A percentile compares a stretch with the other conserved stretches of the same genome.
These are phyloP conservation scores for Drosophila pseudoobscura DNA, from an alignment of 1,140 invertebrate genomes.

Conservation along the genomic window DNA sequence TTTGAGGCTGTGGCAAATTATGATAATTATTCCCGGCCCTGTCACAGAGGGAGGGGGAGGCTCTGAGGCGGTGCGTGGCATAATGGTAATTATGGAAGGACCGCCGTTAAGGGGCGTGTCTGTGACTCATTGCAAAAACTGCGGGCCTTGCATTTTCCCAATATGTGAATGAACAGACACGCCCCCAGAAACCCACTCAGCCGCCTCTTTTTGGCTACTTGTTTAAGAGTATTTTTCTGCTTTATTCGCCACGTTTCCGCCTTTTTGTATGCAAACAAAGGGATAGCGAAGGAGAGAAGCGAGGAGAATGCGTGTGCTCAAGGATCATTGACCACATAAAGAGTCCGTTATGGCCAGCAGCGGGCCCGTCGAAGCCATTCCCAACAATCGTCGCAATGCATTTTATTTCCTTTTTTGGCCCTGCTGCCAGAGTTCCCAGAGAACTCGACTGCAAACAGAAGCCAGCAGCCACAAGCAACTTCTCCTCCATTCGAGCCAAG, in stretches of 20 bases:
- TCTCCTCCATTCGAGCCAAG: conserved; percentile 27
- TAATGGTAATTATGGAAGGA: conserved; percentile 6
- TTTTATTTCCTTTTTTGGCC: conserved; percentile 75
- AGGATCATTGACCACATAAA: conserved; percentile 80
- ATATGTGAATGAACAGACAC: conserved; percentile 17
- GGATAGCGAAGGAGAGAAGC: neutral
- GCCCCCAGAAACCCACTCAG: conserved; percentile 4
- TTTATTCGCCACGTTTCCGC: conserved; percentile 17
- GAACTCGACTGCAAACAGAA: neutral
- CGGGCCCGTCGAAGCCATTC: conserved; percentile 29
- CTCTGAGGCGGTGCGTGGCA: neutral
- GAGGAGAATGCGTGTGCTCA: conserved; percentile 43
- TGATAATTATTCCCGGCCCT: conserved; percentile 27
- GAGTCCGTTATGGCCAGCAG: conserved; percentile 65
- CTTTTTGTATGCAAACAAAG: conserved; percentile 42
- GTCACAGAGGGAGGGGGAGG: too few relatives aligned
- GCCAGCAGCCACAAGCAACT: neutral
- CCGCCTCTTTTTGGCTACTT: neutral
- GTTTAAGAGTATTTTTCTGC: conserved; percentile 2
- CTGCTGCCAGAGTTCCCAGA: neutral
- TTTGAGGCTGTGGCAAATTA: conserved; percentile 12
- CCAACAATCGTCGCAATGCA: conserved; percentile 30
- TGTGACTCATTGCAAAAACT: conserved; percentile 4
- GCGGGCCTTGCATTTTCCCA: conserved; percentile 17
- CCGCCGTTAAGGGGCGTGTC: conserved; percentile 15